Evolutionary conservation across 1,140 invertebrate species (phyloP).

Genomic region (Monochamus saltuarius): DNA sequence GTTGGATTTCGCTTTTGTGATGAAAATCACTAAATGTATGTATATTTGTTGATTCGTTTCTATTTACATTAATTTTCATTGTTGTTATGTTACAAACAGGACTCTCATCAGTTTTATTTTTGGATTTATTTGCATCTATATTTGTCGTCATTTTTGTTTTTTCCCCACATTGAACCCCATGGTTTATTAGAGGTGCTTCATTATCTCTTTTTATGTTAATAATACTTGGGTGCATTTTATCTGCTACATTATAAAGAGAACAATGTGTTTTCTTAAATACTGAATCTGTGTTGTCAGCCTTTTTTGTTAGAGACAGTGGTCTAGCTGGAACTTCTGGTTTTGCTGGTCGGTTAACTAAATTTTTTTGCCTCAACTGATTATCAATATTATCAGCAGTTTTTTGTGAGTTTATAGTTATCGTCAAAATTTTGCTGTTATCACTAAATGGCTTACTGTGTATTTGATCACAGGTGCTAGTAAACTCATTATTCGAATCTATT

Average conservation of each 20-base stretch:
- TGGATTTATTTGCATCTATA: conserved; percentile 43
- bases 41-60: not conserved
- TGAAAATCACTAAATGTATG: not conserved
- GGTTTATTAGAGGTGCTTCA: conserved; percentile 41
- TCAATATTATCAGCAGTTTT: conserved; percentile 22
- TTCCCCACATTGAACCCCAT: conserved; percentile 48
- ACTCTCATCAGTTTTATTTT: not conserved
- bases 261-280: conserved; percentile 38
- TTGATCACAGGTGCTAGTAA: not conserved
- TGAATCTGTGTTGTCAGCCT: conserved; percentile 29
- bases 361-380: conserved; percentile 37
- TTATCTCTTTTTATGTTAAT: conserved; percentile 42
- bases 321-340: conserved; percentile 73
- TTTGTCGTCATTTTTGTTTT: conserved; percentile 32
- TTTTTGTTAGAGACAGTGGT: conserved; percentile 64
- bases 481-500: not conserved
- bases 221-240: conserved; percentile 47
- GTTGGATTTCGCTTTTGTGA: conserved; percentile 25
- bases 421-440: no score
- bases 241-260: conserved; percentile 44
- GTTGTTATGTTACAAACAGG: conserved; percentile 8
- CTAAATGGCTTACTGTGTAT: conserved; percentile 12
- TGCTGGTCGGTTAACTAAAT: conserved; percentile 23
- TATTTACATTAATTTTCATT: not conserved
- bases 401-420: conserved; percentile 21